Percentiles rank a stretch among this genome's conserved stretches.
Conservation (phyloP, 2,888 invertebrate genomes). For the Temnothorax ravouxi region DNA sequence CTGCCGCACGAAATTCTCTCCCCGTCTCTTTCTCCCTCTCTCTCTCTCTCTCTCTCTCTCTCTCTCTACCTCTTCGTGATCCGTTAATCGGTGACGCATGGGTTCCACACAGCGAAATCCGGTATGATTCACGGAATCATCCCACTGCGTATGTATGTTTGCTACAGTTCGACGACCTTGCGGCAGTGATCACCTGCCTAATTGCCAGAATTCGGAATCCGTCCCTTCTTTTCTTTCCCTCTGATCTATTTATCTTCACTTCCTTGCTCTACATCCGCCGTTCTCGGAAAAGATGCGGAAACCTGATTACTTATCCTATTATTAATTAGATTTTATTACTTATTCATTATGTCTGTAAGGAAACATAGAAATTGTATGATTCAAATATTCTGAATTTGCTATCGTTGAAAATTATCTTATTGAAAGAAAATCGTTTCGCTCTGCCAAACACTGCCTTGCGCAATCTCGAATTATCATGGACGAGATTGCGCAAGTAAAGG, state of each 20-base stretch:
- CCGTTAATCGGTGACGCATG: conserved; percentile 70
- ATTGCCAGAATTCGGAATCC: not conserved
- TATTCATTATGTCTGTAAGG: not conserved
- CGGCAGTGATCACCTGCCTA: conserved; percentile 19
- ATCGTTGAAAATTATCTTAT: not conserved
- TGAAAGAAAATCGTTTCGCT: not conserved
- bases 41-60: no score
- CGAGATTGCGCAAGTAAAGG: conserved; percentile 35
- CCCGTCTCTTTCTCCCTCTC: not conserved
- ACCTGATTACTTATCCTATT: not conserved
- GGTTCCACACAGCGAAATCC: conserved; percentile 48
- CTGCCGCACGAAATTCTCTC: conserved; percentile 13
- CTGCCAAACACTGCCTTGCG: not conserved
- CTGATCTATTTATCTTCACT: not conserved
- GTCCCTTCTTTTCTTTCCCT: not conserved
- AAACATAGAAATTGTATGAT: not conserved
- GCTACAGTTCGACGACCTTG: conserved; percentile 15
- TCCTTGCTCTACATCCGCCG: not conserved
- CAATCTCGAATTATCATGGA: conserved; percentile 38
- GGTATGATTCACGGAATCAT: conserved; percentile 68
- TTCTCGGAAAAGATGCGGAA: not conserved
- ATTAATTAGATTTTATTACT: not conserved
- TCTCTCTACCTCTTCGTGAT: not conserved
- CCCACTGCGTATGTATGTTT: conserved; percentile 29
- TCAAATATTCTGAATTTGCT: not conserved